These are phyloP conservation scores for Gopherus evgoodei DNA, from an alignment of 2,113 vertebrate genomes.

Conservation along the genomic window DNA sequence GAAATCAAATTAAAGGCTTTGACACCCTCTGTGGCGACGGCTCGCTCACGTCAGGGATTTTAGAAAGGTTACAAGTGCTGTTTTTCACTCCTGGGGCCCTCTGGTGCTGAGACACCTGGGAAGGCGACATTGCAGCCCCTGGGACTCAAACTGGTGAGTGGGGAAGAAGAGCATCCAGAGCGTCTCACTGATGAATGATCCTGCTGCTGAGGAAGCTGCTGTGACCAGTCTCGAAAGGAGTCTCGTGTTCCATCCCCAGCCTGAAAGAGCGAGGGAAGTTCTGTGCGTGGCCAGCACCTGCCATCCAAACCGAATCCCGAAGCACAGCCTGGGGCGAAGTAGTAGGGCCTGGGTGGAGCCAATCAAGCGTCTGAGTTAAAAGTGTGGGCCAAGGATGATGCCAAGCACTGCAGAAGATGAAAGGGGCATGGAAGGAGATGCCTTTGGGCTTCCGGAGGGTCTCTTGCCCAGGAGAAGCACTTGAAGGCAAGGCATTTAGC, in stretches of 20 bases:
- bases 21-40: constrained; percentile 70
- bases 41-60: constrained; percentile 44
- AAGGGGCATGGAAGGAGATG: not conserved
- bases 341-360: not conserved
- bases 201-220: not conserved
- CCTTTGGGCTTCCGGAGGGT: not conserved
- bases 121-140: not conserved
- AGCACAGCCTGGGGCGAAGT: not conserved
- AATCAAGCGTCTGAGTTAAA: not conserved
- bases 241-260: accelerated
- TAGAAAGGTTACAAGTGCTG: constrained; percentile 55
- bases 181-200: not conserved
- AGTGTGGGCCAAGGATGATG: not conserved
- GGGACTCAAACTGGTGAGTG: not conserved
- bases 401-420: not conserved
- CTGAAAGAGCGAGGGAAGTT: not conserved
- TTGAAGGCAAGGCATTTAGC: not conserved
- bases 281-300: not conserved
- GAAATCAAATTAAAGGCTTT: constrained; percentile 81
- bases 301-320: not conserved
- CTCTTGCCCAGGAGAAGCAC: not conserved
- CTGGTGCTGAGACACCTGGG: not conserved
- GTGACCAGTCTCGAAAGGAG: not conserved
- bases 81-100: not conserved
- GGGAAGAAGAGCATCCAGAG: not conserved